A percentile compares a stretch with the other conserved stretches of the same genome.
phyloP scores from a whole-genome alignment of 2,888 invertebrate species.

The Himalopsyche japonica region DNA sequence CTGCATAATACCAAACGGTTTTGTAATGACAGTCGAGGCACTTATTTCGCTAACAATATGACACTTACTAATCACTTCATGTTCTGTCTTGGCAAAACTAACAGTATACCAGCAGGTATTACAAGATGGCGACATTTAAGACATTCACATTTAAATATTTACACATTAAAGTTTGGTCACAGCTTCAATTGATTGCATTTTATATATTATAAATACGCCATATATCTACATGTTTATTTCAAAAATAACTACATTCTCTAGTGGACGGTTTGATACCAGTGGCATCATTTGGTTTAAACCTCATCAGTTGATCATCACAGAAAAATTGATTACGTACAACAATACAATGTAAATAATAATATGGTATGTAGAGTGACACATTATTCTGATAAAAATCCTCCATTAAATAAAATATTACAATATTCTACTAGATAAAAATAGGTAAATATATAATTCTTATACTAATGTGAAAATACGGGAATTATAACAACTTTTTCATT shows the following conservation, averaged over 20 bases:
- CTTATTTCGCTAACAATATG: conserved; percentile 31
- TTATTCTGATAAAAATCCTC: background rate
- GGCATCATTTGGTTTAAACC: conserved; percentile 12
- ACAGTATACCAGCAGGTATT: background rate
- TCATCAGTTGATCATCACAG: conserved; percentile 24
- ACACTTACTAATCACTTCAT: conserved; percentile 37
- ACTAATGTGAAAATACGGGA: background rate
- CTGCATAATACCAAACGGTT: conserved; percentile 7
- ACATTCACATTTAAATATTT: conserved; percentile 22
- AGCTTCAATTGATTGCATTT: conserved; percentile 28
- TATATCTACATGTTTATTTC: conserved; percentile 8
- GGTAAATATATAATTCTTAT: background rate
- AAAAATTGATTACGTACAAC: conserved; percentile 11
- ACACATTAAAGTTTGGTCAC: conserved; percentile 34
- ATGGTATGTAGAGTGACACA: conserved; percentile 14
- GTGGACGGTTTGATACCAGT: conserved; percentile 9
- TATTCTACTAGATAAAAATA: background rate
- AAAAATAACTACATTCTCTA: conserved; percentile 3
- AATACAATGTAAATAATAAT: conserved; percentile 8
- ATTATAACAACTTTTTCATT: background rate
- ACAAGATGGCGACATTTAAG: conserved; percentile 22
- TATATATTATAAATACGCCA: conserved; percentile 20
- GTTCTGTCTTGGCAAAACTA: conserved; percentile 7
- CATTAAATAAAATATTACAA: background rate
- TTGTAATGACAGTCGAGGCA: background rate